These are phyloP conservation scores for Scophthalmus maximus DNA, from an alignment of 2,113 vertebrate genomes.

Conservation along the genomic window DNA sequence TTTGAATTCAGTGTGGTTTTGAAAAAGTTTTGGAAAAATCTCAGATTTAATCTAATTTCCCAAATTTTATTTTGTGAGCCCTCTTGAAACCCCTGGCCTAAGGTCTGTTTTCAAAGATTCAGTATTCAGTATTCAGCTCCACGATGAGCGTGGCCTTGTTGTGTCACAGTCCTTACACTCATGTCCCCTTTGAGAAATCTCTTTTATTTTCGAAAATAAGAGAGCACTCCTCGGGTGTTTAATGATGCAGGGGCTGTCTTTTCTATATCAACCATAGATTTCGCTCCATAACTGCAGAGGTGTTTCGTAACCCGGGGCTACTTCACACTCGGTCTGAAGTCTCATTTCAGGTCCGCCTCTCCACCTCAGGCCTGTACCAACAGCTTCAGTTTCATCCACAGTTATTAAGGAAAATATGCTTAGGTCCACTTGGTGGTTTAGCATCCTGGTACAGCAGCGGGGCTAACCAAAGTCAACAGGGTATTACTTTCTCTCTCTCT, in stretches of 20 bases:
- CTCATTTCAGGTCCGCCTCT: constrained; percentile 3
- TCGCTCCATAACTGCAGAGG: constrained; percentile 24
- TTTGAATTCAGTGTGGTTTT: not conserved
- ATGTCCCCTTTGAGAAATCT: not conserved
- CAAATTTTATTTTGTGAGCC: not conserved
- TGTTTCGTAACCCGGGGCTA: constrained; percentile 10
- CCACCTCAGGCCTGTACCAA: constrained; percentile 29
- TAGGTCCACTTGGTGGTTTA: constrained; percentile 51
- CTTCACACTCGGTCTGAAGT: constrained; percentile 18
- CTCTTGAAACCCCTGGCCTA: not conserved
- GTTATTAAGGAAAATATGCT: constrained; percentile 62
- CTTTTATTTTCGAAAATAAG: not conserved
- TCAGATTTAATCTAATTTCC: not conserved
- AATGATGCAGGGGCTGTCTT: not conserved
- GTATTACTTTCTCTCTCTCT: constrained; percentile 59
- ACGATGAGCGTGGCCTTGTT: constrained; percentile 2
- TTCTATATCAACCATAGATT: constrained; percentile 20
- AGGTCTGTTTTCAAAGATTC: not conserved
- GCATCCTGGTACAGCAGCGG: constrained; percentile 48
- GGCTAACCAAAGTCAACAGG: constrained; percentile 68
- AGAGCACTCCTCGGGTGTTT: not conserved
- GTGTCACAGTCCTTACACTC: not conserved
- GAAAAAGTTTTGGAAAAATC: not conserved
- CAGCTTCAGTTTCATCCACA: constrained; percentile 52
- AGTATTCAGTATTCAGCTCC: not conserved